phyloP scores from a whole-genome alignment of 2,888 invertebrate species.

The Danaus chrysippus region DNA sequence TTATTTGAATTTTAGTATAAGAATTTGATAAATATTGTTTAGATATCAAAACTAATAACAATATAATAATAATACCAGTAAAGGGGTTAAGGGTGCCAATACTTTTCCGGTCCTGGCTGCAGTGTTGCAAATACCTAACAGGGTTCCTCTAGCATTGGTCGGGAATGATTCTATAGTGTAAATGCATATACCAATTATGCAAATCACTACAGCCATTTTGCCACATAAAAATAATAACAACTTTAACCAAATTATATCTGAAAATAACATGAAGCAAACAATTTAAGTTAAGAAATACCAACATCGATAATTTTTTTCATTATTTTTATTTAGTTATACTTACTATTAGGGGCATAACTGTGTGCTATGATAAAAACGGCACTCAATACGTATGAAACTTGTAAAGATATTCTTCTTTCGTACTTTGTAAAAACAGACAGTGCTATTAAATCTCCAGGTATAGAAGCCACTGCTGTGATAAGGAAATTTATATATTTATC shows the following conservation, averaged over 20 bases:
- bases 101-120: constrained; percentile 61
- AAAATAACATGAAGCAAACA: constrained; percentile 32
- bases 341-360: constrained; percentile 53
- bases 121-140: constrained; percentile 58
- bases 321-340: constrained; percentile 35
- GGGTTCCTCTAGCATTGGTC: constrained; percentile 60
- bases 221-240: constrained; percentile 52
- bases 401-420: constrained; percentile 55
- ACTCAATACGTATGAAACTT: constrained; percentile 50
- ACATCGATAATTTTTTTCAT: background rate
- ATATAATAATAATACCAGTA: constrained; percentile 48
- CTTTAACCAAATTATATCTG: constrained; percentile 59
- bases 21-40: background rate
- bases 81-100: constrained; percentile 60
- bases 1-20: no score
- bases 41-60: background rate
- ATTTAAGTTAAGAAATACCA: background rate
- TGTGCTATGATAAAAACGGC: constrained; percentile 55
- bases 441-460: constrained; percentile 60
- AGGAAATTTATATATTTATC: constrained; percentile 64
- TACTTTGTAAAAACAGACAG: constrained; percentile 52
- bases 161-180: constrained; percentile 64
- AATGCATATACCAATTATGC: constrained; percentile 62
- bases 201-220: constrained; percentile 57
- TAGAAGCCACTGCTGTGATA: constrained; percentile 52